A percentile compares a stretch with the other conserved stretches of the same genome.
phyloP scores from a whole-genome alignment of 1,140 invertebrate genomes.

The Rhysida immarginata region DNA sequence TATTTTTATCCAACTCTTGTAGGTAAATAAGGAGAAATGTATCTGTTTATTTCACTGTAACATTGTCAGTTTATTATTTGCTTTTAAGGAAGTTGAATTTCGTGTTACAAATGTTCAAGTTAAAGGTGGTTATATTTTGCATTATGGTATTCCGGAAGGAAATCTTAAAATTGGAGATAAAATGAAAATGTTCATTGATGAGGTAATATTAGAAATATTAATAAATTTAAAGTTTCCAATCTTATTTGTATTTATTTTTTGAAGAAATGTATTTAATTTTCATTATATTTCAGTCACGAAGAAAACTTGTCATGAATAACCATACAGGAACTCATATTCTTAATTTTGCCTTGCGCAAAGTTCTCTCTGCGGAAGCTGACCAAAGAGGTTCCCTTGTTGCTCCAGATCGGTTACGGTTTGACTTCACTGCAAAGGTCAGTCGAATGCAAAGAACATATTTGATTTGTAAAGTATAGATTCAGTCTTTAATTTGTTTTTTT shows the following conservation, averaged over 20 bases:
- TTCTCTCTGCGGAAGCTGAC: slow-evolving; percentile 79
- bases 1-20: too few species aligned
- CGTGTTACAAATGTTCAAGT: slow-evolving; percentile 90
- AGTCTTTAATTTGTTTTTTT: not conserved
- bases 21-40: too few species aligned
- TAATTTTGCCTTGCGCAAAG: slow-evolving; percentile 81
- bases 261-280: not conserved
- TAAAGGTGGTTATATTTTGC: slow-evolving; percentile 87
- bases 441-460: not conserved
- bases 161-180: slow-evolving; percentile 70
- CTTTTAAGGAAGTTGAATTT: slow-evolving; percentile 59
- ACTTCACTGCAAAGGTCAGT: slow-evolving; percentile 81
- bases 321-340: slow-evolving; percentile 97
- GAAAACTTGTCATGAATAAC: slow-evolving; percentile 87
- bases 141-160: slow-evolving; percentile 70
- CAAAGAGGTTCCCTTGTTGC: slow-evolving; percentile 97
- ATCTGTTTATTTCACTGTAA: too few species aligned
- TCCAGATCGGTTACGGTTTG: slow-evolving; percentile 88
- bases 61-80: not conserved
- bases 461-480: too few species aligned
- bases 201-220: slow-evolving; percentile 26
- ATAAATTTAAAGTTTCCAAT: not conserved
- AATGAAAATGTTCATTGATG: slow-evolving; percentile 67
- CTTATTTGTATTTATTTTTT: not conserved
- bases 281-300: slow-evolving; percentile 36